These are phyloP conservation scores for Lepidochitona cinerea DNA, from an alignment of 2,888 invertebrate species.

Conservation along the genomic window DNA sequence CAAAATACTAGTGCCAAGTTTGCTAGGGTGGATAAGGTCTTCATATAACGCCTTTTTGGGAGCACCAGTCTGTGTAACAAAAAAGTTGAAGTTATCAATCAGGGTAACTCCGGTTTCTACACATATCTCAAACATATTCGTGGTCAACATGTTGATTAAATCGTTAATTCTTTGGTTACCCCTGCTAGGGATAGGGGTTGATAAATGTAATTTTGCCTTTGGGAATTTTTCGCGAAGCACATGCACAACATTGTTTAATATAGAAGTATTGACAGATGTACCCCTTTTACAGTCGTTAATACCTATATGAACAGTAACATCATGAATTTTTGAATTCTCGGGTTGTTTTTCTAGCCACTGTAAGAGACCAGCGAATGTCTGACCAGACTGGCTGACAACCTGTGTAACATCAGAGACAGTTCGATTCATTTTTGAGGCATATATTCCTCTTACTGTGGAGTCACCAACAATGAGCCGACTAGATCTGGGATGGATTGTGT, in stretches of 20 bases:
- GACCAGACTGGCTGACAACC: not conserved
- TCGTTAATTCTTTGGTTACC: not conserved
- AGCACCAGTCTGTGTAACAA: not conserved
- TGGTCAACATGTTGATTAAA: not conserved
- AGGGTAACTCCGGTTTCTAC: not conserved
- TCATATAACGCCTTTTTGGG: not conserved
- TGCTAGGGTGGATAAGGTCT: not conserved
- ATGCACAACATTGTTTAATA: too few relatives aligned
- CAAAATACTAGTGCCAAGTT: too few relatives aligned
- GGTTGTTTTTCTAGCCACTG: not conserved
- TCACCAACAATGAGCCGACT: not conserved
- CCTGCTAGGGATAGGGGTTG: not conserved
- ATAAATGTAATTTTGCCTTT: not conserved
- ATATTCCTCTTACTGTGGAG: conserved; percentile 4
- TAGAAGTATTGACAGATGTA: not conserved
- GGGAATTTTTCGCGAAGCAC: not conserved
- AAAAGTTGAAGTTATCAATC: not conserved
- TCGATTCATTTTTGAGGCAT: not conserved
- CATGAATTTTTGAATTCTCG: not conserved
- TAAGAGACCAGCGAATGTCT: not conserved
- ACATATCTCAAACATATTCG: not conserved
- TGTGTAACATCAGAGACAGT: not conserved
- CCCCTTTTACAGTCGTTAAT: not conserved
- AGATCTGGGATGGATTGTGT: not conserved
- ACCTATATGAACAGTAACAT: not conserved